Evolutionary conservation across 2,888 invertebrate species (phyloP).

Genomic region (Lissocephala sabroskyi): DNA sequence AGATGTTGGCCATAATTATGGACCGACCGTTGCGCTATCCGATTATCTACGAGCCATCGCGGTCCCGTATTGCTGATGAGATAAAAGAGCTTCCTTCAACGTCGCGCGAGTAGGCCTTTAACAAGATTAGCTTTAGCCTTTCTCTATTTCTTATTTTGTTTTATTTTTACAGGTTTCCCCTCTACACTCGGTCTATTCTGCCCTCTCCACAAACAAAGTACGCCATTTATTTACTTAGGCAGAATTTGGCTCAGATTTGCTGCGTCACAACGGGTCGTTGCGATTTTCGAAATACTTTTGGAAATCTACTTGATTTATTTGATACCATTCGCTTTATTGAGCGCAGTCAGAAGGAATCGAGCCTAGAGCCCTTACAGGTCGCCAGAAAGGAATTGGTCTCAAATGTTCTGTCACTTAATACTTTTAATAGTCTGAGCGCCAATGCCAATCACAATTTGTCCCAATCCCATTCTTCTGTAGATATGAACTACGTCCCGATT

Average conservation of each 20-base stretch:
- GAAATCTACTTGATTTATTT: conserved; percentile 66
- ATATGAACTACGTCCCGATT: conserved; percentile 62
- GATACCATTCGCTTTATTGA: conserved; percentile 47
- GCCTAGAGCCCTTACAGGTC: neutral
- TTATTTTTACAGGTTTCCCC: conserved; percentile 81
- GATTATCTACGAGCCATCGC: conserved; percentile 85
- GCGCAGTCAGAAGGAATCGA: conserved; percentile 32
- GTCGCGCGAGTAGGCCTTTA: conserved; percentile 76
- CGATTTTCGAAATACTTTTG: conserved; percentile 66
- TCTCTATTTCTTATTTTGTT: neutral
- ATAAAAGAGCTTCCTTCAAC: conserved; percentile 80
- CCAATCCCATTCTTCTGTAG: conserved; percentile 67
- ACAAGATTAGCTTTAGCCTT: neutral
- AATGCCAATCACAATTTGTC: conserved; percentile 41
- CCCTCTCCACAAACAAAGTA: conserved; percentile 78
- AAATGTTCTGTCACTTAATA: too few relatives aligned
- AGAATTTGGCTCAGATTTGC: conserved; percentile 92
- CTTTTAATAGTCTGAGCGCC: conserved; percentile 36
- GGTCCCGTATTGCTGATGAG: conserved; percentile 86
- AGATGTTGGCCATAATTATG: conserved; percentile 86
- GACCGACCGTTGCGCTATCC: conserved; percentile 90
- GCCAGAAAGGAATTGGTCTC: conserved; percentile 1
- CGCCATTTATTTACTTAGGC: conserved; percentile 92
- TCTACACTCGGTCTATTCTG: conserved; percentile 75
- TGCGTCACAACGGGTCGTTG: conserved; percentile 62